Conservation (phyloP, 2,113 vertebrate species). For the Ascaphus truei region DNA sequence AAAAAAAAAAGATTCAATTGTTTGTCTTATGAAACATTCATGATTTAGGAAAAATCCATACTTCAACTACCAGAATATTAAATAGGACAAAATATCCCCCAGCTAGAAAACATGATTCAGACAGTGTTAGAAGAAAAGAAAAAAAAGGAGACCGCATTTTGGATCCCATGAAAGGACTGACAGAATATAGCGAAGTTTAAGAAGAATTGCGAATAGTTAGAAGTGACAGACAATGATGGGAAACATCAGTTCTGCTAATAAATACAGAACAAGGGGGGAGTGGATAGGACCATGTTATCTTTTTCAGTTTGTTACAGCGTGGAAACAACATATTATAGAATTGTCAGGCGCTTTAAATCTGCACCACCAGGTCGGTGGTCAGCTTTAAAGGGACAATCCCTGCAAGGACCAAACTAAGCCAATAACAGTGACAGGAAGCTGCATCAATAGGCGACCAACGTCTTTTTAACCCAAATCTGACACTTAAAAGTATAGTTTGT, state of each 20-base stretch:
- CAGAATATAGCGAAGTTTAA: too few species aligned
- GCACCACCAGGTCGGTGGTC: too few species aligned
- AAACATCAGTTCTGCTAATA: neutral
- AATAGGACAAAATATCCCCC: conserved; percentile 16
- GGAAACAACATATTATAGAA: too few species aligned
- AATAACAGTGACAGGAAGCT: too few species aligned
- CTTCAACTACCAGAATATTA: conserved; percentile 21
- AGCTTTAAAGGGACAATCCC: too few species aligned
- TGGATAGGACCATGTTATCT: too few species aligned
- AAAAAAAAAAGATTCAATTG: conserved; percentile 39
- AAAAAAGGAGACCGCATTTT: neutral
- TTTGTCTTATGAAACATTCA: conserved; percentile 42
- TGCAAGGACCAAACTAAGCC: too few species aligned
- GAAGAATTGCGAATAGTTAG: neutral
- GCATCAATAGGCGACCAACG: too few species aligned
- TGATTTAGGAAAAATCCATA: neutral
- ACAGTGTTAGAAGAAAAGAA: neutral
- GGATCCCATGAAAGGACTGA: neutral
- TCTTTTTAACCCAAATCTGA: too few species aligned
- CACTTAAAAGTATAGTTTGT: too few species aligned
- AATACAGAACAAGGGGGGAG: neutral
- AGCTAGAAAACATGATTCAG: conserved; percentile 10
- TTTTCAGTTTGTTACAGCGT: too few species aligned
- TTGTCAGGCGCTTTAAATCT: too few species aligned
- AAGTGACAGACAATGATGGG: neutral